A percentile compares a stretch with the other conserved stretches of the same genome.
Conservation (phyloP, 2,113 vertebrate species). For the Bostrychus sinensis region DNA sequence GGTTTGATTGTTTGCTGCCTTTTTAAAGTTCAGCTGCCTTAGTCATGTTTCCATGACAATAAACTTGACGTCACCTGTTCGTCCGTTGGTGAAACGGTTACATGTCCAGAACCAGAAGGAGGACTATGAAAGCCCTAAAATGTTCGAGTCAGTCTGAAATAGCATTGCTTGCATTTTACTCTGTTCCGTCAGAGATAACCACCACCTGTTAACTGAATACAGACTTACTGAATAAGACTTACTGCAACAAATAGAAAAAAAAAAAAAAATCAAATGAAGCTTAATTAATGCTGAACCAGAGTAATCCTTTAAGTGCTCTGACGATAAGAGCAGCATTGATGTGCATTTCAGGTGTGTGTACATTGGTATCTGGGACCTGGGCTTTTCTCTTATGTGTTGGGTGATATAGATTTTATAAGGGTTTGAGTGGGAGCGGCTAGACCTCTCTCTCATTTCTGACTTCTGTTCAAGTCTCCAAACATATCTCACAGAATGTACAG, state of each 20-base stretch:
- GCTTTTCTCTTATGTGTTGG: conserved; percentile 26
- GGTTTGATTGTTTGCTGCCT: conserved; percentile 9
- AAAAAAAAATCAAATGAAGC: background rate
- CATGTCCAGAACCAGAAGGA: too few relatives aligned
- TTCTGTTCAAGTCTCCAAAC: conserved; percentile 71
- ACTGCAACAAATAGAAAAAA: background rate
- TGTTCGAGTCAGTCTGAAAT: too few relatives aligned
- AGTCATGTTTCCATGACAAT: conserved; percentile 13
- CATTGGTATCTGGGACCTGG: conserved; percentile 22
- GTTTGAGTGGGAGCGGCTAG: conserved; percentile 17
- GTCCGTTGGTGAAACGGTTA: background rate
- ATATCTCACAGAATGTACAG: conserved; percentile 82
- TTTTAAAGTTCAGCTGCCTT: conserved; percentile 15
- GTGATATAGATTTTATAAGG: background rate
- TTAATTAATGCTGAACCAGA: background rate
- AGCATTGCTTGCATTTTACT: background rate
- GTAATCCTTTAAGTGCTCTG: background rate
- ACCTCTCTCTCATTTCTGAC: conserved; percentile 55
- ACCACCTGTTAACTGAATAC: background rate
- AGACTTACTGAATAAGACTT: too few relatives aligned
- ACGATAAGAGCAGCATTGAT: background rate
- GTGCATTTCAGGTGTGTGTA: conserved; percentile 35
- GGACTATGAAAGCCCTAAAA: too few relatives aligned
- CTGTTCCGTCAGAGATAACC: background rate
- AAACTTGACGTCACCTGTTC: conserved; percentile 11